These are phyloP conservation scores for Chrysolina oricalcia DNA, from an alignment of 2,888 invertebrate genomes.

Conservation along the genomic window DNA sequence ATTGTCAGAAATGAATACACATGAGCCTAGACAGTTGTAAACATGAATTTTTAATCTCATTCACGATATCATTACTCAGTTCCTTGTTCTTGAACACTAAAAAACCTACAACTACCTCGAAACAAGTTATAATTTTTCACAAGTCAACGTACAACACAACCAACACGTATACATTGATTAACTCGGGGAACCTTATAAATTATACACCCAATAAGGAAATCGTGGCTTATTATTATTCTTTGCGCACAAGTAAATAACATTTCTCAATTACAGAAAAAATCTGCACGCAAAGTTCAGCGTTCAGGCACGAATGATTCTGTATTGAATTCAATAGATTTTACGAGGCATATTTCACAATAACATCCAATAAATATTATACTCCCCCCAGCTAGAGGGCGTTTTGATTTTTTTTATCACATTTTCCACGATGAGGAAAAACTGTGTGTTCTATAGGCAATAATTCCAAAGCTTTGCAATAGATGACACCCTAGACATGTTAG, in stretches of 20 bases:
- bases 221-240: slow-evolving; percentile 28
- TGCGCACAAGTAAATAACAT: slow-evolving; percentile 9
- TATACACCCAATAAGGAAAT: slow-evolving; percentile 31
- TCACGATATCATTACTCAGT: not conserved
- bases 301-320: slow-evolving; percentile 27
- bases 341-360: not conserved
- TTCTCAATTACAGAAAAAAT: slow-evolving; percentile 16
- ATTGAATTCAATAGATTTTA: slow-evolving; percentile 1
- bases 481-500: too few species aligned
- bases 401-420: too few species aligned
- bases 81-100: slow-evolving; percentile 1
- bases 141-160: not conserved
- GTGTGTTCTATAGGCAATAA: too few species aligned
- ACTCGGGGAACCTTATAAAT: slow-evolving; percentile 26
- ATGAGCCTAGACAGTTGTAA: too few species aligned
- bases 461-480: too few species aligned
- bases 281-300: slow-evolving; percentile 30
- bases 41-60: too few species aligned
- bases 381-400: too few species aligned
- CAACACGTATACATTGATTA: slow-evolving; percentile 25
- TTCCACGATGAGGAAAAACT: too few species aligned
- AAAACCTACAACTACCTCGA: not conserved
- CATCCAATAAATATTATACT: not conserved
- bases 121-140: slow-evolving; percentile 9
- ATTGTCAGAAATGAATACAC: too few species aligned